Evolutionary conservation across 2,113 vertebrate species (phyloP).

Genomic region (Tiliqua scincoides): DNA sequence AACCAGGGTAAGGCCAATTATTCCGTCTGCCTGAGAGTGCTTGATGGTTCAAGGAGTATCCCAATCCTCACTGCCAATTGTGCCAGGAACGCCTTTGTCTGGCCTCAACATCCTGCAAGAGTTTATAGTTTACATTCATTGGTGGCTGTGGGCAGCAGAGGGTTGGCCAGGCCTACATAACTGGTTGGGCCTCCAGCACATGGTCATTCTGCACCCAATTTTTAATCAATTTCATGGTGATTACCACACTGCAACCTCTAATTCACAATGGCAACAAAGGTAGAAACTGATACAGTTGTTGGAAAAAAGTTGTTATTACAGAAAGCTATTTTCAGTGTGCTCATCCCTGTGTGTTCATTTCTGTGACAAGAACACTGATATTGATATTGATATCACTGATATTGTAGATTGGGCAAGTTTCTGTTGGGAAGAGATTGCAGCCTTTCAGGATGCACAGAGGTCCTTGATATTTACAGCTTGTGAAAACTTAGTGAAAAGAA

Average conservation of each 20-base stretch:
- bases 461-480: neutral
- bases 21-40: no score
- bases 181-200: no score
- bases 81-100: no score
- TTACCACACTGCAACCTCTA: slow-evolving; percentile 13
- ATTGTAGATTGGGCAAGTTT: neutral
- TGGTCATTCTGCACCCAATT: no score
- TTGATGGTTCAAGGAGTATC: no score
- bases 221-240: neutral
- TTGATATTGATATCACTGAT: no score
- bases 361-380: neutral
- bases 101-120: no score
- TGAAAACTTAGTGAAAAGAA: neutral
- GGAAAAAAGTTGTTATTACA: neutral
- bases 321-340: neutral
- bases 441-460: neutral
- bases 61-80: no score
- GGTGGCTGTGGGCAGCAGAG: no score
- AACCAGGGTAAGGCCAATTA: neutral
- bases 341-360: neutral
- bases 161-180: no score
- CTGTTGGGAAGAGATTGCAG: neutral
- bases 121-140: no score
- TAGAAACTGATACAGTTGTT: neutral
- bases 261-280: slow-evolving; percentile 43